Evolutionary conservation across 2,888 invertebrate species (phyloP).

Genomic region (Erynnis tages): DNA sequence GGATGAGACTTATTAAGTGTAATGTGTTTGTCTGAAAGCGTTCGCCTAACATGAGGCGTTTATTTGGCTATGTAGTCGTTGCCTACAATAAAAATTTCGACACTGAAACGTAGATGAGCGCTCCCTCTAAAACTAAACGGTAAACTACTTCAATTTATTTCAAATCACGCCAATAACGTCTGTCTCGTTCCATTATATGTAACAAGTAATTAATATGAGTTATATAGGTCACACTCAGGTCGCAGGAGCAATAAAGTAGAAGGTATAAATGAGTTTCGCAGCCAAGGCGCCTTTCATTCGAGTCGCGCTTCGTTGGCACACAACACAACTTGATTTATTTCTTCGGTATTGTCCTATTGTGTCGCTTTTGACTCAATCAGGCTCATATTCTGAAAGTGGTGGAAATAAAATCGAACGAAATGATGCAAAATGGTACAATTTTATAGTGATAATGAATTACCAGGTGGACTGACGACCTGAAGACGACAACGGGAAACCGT

Average conservation of each 20-base stretch:
- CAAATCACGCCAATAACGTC: neutral
- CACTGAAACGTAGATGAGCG: no score
- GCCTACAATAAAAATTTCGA: no score
- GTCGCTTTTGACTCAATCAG: slow-evolving; percentile 24
- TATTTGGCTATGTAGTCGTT: no score
- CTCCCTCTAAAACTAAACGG: neutral
- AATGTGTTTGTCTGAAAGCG: no score
- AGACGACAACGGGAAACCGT: no score
- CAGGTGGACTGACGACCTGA: no score
- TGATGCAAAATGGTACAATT: no score
- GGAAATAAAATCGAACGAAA: neutral
- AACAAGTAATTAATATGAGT: slow-evolving; percentile 8
- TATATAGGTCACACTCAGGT: slow-evolving; percentile 5
- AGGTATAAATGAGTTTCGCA: slow-evolving; percentile 14
- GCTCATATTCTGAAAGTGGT: slow-evolving; percentile 9
- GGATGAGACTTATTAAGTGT: no score
- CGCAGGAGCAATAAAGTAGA: slow-evolving; percentile 3
- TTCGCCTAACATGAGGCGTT: no score
- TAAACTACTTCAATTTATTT: neutral
- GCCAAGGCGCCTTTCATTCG: slow-evolving; percentile 7
- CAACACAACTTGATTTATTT: slow-evolving; percentile 26
- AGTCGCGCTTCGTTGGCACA: slow-evolving; percentile 16
- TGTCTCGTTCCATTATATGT: neutral
- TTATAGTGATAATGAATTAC: no score
- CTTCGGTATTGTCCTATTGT: slow-evolving; percentile 27